Evolutionary conservation across 2,113 vertebrate genomes (phyloP), one percentile per base, ranked within the genome.

Genomic region (Tenrec ecaudatus): DNA sequence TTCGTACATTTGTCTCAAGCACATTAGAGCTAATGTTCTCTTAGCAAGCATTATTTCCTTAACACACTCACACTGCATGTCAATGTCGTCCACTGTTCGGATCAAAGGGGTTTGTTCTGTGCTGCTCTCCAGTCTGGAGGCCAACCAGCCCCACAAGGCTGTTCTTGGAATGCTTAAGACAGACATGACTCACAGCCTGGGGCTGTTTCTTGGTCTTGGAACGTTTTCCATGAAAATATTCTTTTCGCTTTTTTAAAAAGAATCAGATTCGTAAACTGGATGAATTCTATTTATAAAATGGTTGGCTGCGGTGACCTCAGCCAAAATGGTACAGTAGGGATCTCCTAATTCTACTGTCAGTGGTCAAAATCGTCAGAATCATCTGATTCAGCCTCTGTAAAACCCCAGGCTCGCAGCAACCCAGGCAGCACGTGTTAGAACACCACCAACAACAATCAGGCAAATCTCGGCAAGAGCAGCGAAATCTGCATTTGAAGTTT

Each of bases 201-300:
- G 95, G 96, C 94, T 96, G 40, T 91, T 93, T 96, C 96, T 97
- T 97, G 96, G 93, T 92, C 95, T 96, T 90, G 76, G 93, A 95
- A 95, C 80, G 96, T 95, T 96, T 93, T 97, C 89, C 93, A 86
- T 86, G 73, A 95, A 96, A 96, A 86, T 96, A 92, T 94, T 96
- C 96, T 96, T 97, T 97, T 95, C 94, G 91, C 88, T 88, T 92
- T 86, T 95, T 95, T 95, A 95, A 97, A 97, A 25, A 96, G 95
- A 94, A 97, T 96, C 92, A 97, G 90, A 90, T 89, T 17, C 80
- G 86, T 97, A 95, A 98, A 96, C 97, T 94, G 97, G 47, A 53
- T 53, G 47, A 53, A 82, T 97, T 96, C 94, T 94, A 96, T 80
- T 89, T 94, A 94, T 94, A 96, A 97, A 96, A 97, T 95, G 94